These are phyloP conservation scores for Petrophora chlorosata DNA, from an alignment of 2,888 invertebrate genomes.

Conservation along the genomic window DNA sequence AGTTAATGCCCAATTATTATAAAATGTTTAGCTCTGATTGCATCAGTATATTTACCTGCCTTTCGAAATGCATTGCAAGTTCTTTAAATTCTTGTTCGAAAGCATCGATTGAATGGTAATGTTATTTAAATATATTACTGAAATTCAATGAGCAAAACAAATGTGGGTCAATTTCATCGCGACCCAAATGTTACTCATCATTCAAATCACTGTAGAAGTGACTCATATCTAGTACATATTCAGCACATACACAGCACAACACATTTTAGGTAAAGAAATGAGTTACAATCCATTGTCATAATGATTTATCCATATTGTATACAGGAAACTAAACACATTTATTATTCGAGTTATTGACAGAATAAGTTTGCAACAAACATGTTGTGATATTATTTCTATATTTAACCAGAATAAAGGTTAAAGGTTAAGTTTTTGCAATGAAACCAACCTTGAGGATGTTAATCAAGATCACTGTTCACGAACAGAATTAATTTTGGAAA, in stretches of 20 bases:
- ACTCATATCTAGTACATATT: conserved; percentile 21
- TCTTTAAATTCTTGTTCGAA: background rate
- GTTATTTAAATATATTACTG: conserved; percentile 13
- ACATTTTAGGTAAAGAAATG: conserved; percentile 6
- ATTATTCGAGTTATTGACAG: too few relatives aligned
- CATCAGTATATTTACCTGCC: background rate
- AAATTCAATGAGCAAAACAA: conserved; percentile 9
- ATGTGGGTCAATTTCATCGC: conserved; percentile 28
- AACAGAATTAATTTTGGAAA: too few relatives aligned
- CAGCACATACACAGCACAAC: too few relatives aligned
- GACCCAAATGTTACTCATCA: conserved; percentile 27
- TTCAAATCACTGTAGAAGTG: conserved; percentile 18
- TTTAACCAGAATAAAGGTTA: conserved; percentile 6
- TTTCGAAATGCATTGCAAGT: background rate
- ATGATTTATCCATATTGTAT: too few relatives aligned
- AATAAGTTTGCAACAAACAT: conserved; percentile 1
- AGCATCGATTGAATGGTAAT: conserved; percentile 21
- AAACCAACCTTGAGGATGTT: conserved; percentile 5
- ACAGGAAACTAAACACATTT: background rate
- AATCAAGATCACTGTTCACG: too few relatives aligned
- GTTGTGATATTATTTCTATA: conserved; percentile 1
- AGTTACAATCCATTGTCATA: background rate
- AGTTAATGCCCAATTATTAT: too few relatives aligned
- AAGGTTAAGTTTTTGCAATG: conserved; percentile 5
- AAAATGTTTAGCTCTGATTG: background rate